Evolutionary conservation across 2,888 invertebrate species (phyloP).

Genomic region (Napeogenes sylphis): DNA sequence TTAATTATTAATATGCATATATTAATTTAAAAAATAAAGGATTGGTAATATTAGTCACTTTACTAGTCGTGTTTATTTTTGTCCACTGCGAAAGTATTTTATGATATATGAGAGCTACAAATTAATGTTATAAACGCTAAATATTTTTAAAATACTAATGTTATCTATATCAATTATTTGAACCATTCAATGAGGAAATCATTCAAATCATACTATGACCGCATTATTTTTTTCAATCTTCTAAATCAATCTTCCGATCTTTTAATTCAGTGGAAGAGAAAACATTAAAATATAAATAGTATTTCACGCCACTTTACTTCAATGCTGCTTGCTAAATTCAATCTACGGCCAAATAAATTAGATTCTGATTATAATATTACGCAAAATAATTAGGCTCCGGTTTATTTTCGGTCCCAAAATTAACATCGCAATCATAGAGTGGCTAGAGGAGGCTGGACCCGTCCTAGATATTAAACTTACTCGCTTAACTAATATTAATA

Average conservation of each 20-base stretch:
- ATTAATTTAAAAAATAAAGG: no score
- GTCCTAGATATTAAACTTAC: background rate
- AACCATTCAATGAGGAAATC: no score
- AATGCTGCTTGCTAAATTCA: constrained; percentile 32
- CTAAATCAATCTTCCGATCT: background rate
- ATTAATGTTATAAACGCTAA: no score
- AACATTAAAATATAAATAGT: constrained; percentile 22
- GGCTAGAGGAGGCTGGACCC: constrained; percentile 36
- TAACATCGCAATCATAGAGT: constrained; percentile 46
- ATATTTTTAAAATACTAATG: no score
- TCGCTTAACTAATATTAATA: background rate
- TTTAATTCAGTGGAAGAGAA: constrained; percentile 15
- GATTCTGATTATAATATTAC: constrained; percentile 39
- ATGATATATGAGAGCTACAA: no score
- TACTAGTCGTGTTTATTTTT: no score
- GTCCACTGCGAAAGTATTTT: no score
- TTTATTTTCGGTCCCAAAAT: constrained; percentile 40
- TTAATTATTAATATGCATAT: no score
- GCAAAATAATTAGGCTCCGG: constrained; percentile 38
- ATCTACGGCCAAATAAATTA: constrained; percentile 31
- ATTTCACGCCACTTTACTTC: constrained; percentile 30
- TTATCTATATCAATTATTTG: background rate
- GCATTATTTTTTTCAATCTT: background rate
- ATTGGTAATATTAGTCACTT: no score
- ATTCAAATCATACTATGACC: background rate